Conservation (phyloP, 2,797 vertebrate genomes). For the Labroides dimidiatus region DNA sequence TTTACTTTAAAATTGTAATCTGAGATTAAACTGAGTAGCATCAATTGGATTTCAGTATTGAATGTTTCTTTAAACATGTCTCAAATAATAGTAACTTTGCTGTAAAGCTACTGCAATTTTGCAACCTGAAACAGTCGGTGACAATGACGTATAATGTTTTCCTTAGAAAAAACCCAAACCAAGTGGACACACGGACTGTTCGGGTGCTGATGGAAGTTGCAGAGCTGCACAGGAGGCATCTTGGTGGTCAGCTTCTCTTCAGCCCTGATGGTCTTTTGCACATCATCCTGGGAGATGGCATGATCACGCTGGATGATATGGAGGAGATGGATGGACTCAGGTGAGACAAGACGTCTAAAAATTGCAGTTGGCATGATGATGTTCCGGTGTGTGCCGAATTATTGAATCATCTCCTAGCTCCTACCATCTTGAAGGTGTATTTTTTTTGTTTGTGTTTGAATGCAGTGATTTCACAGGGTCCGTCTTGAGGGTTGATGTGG, state of each 20-base stretch:
- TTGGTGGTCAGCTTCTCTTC: constrained; percentile 96
- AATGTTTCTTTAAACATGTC: too few species aligned
- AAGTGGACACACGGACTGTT: constrained; percentile 92
- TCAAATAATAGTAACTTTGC: background rate
- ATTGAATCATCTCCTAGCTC: constrained; percentile 19
- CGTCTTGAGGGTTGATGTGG: constrained; percentile 93
- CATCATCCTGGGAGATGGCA: constrained; percentile 96
- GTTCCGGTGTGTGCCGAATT: constrained; percentile 1
- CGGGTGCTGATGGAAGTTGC: constrained; percentile 96
- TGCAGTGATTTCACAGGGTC: constrained; percentile 98
- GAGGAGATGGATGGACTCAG: constrained; percentile 99
- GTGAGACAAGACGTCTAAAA: constrained; percentile 79
- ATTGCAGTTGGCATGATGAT: background rate
- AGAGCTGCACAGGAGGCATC: constrained; percentile 95
- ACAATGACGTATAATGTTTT: constrained; percentile 4
- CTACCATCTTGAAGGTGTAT: constrained; percentile 40
- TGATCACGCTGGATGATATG: constrained; percentile 99
- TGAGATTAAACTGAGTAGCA: background rate
- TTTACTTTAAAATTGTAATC: background rate
- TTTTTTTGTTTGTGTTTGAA: constrained; percentile 63
- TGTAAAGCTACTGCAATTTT: background rate
- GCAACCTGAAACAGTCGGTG: background rate
- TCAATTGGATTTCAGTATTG: background rate
- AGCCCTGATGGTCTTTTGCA: constrained; percentile 94
- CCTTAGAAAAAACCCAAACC: constrained; percentile 94